Conservation (phyloP, 2,797 vertebrate genomes). For the Tinamus major region DNA sequence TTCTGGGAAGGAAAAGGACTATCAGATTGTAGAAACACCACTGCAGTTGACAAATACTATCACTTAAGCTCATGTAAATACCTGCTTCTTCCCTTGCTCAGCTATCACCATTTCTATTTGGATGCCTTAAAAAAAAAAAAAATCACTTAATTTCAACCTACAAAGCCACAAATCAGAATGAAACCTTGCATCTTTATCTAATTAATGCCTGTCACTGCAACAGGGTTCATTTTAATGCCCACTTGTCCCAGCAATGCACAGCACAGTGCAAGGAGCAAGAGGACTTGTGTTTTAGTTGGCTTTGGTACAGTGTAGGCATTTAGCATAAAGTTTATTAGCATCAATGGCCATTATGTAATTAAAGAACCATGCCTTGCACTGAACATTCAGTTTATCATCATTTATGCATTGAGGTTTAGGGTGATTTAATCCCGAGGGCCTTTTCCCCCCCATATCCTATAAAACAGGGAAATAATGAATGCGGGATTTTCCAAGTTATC, state of each 20-base stretch:
- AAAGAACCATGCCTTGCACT: background rate
- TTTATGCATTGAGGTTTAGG: background rate
- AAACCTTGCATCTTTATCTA: background rate
- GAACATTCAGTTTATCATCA: background rate
- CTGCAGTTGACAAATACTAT: background rate
- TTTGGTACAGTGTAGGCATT: background rate
- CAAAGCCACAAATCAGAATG: background rate
- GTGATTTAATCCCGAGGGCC: background rate
- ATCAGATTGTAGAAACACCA: background rate
- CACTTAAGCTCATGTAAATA: background rate
- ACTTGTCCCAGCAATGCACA: background rate
- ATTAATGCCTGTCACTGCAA: background rate
- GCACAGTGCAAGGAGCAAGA: background rate
- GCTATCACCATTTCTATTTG: background rate
- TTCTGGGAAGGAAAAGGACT: background rate
- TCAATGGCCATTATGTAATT: conserved; percentile 44
- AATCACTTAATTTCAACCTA: background rate
- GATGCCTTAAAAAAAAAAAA: background rate
- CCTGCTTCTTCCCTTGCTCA: background rate
- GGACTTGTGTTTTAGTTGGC: conserved; percentile 27
- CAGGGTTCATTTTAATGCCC: background rate
- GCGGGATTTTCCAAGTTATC: background rate
- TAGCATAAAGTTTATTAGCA: conserved; percentile 46
- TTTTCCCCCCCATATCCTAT: background rate
- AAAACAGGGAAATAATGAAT: background rate